Base-by-base conservation (phyloP, 2,888 invertebrate genomes). In the Coenonympha arcania region DNA sequence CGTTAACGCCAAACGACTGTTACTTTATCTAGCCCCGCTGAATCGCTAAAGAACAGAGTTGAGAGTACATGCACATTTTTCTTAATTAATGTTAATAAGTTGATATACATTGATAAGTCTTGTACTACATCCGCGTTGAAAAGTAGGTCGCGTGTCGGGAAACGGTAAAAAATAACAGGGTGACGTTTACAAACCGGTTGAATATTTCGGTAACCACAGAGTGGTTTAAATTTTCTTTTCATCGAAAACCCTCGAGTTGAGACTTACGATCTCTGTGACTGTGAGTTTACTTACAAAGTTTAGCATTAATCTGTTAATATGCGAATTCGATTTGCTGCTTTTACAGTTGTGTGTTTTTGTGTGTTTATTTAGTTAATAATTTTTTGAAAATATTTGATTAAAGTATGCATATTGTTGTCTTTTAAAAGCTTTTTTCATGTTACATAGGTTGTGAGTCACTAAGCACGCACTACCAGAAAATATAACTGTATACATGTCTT, bases 91-190 rank as follows among this genome's bases (percentile, higher is more conserved):
- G 56, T 59, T 58, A 62, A 60, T 63, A 64, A 64, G 58, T 57
- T 51, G 63, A 66, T 49, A n/a, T n/a, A n/a, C n/a, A n/a, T 60
- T 64, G 63, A 66, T 49, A 61, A 61, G 46, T 50, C 58, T 64
- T 58, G 64, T 63, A 55, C 57, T 50, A 53, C 59, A 60, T 59
- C 58, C 52, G 52, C 50, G 47, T n/a, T n/a, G 44, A 33, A 52
- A 69, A 68, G 67, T 72, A 52, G 68, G 66, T 59, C 69, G 64
- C 60, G 52, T 60, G 63, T 60, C 57, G 58, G 61, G 60, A 64
- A 80, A 82, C 82, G 79, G 82, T 82, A 82, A 79, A 50, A 82
- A 74, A 65, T 77, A 81, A 80, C 79, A 76, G 78, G 75, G 73
- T 73, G 68, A 64, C 65, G 62, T 63, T 60, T 61, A 55, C 46